Evolutionary conservation across 1,140 invertebrate genomes (phyloP).

Genomic region (Drosophila prosaltans): DNA sequence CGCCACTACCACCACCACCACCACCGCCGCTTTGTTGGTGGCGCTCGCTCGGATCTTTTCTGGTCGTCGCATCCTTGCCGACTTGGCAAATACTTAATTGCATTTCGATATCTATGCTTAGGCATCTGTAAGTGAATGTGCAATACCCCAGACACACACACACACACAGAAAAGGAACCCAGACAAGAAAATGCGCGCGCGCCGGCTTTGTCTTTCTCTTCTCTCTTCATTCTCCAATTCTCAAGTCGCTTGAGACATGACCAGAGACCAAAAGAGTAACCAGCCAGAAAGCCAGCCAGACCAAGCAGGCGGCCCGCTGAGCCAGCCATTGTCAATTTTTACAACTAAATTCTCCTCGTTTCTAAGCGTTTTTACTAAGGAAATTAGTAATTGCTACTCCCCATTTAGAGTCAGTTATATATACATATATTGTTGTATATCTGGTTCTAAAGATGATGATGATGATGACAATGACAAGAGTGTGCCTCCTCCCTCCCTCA

Average conservation of each 20-base stretch:
- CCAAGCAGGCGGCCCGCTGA: slow-evolving; percentile 20
- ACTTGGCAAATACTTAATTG: slow-evolving; percentile 83
- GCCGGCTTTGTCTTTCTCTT: slow-evolving; percentile 15
- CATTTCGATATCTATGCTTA: slow-evolving; percentile 83
- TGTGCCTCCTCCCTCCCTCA: slow-evolving; percentile 33
- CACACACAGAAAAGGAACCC: slow-evolving; percentile 26
- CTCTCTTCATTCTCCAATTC: background rate
- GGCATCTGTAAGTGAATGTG: slow-evolving; percentile 81
- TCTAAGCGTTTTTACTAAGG: slow-evolving; percentile 68
- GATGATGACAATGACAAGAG: slow-evolving; percentile 59
- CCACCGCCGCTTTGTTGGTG: slow-evolving; percentile 77
- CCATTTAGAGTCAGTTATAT: slow-evolving; percentile 68
- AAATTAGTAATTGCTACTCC: slow-evolving; percentile 79
- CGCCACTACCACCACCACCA: slow-evolving; percentile 12
- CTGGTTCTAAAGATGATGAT: slow-evolving; percentile 25
- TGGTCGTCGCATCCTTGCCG: slow-evolving; percentile 61
- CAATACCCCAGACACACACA: slow-evolving; percentile 35
- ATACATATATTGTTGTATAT: slow-evolving; percentile 39
- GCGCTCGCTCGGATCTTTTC: slow-evolving; percentile 46
- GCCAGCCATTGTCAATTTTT: slow-evolving; percentile 61
- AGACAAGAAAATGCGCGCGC: slow-evolving; percentile 5
- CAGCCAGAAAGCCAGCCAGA: slow-evolving; percentile 4
- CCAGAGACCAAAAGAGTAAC: slow-evolving; percentile 6
- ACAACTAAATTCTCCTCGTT: slow-evolving; percentile 77
- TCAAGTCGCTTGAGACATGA: slow-evolving; percentile 16